These are phyloP conservation scores for Tichodroma muraria DNA, from an alignment of 2,113 vertebrate species.

Conservation along the genomic window DNA sequence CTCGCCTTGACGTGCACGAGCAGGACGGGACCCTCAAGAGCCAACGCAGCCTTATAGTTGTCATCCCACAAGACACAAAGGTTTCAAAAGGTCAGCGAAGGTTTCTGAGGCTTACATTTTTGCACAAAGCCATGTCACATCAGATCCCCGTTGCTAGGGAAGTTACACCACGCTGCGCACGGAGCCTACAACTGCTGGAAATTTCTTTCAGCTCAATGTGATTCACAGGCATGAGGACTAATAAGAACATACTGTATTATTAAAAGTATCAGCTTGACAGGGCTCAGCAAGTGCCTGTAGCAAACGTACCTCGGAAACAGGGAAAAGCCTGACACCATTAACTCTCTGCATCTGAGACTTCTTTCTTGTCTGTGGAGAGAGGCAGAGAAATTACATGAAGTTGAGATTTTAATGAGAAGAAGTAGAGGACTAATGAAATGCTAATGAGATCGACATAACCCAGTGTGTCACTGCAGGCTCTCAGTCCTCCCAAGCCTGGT, in stretches of 20 bases:
- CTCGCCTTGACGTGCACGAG: accelerated
- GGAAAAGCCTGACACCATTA: not conserved
- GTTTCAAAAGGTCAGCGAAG: slow-evolving; percentile 55
- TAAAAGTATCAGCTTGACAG: slow-evolving; percentile 31
- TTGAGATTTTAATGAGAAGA: slow-evolving; percentile 33
- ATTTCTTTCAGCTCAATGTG: slow-evolving; percentile 31
- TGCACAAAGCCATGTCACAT: slow-evolving; percentile 11
- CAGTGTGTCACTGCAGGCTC: slow-evolving; percentile 23
- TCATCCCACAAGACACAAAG: not conserved
- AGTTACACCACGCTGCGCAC: slow-evolving; percentile 22
- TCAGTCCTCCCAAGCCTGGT: slow-evolving; percentile 4
- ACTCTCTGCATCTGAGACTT: not conserved
- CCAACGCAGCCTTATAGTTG: not conserved
- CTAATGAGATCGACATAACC: not conserved
- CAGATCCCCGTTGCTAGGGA: slow-evolving; percentile 57
- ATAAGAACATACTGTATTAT: slow-evolving; percentile 45
- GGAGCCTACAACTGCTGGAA: slow-evolving; percentile 35
- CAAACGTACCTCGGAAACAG: not conserved
- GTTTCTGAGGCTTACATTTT: slow-evolving; percentile 29
- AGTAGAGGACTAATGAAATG: slow-evolving; percentile 29
- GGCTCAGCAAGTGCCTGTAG: slow-evolving; percentile 13
- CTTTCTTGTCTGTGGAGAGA: not conserved
- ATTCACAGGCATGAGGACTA: slow-evolving; percentile 16
- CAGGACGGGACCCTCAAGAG: not conserved
- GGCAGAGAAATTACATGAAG: slow-evolving; percentile 9